A percentile compares a stretch with the other conserved stretches of the same genome.
These are phyloP conservation scores for Cyclargus thomasi DNA, from an alignment of 1,140 invertebrate species.

Conservation along the genomic window DNA sequence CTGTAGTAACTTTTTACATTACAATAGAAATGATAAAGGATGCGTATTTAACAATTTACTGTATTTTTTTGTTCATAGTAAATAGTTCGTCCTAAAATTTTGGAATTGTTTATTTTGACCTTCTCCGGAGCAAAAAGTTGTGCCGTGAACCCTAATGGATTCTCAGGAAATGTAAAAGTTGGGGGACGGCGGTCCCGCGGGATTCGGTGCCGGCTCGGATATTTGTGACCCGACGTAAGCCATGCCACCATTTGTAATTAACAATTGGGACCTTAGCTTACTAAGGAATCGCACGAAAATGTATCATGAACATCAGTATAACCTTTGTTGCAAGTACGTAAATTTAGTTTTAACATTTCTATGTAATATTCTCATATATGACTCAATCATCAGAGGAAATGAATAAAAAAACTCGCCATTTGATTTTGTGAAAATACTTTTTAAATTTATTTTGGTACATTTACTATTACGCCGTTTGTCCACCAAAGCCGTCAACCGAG, in stretches of 20 bases:
- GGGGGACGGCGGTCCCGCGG: not conserved
- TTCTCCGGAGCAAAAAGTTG: not conserved
- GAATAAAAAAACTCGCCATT: too few species aligned
- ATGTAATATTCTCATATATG: too few species aligned
- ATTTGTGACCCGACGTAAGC: not conserved
- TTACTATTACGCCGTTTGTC: too few species aligned
- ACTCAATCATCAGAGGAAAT: too few species aligned
- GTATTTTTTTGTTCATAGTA: not conserved
- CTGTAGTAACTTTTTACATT: too few species aligned
- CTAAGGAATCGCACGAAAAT: not conserved
- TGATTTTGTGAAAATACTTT: too few species aligned
- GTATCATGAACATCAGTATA: not conserved
- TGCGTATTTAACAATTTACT: not conserved
- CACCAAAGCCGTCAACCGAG: too few species aligned
- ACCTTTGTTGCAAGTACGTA: not conserved
- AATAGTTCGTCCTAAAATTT: not conserved
- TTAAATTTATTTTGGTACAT: too few species aligned
- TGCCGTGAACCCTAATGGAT: not conserved
- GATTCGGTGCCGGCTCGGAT: not conserved
- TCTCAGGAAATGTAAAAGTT: constrained; percentile 1
- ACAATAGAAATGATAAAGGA: too few species aligned
- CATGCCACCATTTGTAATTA: not conserved
- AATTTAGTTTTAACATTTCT: not conserved
- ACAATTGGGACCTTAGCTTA: not conserved
- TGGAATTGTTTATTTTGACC: not conserved